These are phyloP conservation scores for Sebastes oblongus DNA, from an alignment of 2,797 vertebrate species.

Conservation along the genomic window DNA sequence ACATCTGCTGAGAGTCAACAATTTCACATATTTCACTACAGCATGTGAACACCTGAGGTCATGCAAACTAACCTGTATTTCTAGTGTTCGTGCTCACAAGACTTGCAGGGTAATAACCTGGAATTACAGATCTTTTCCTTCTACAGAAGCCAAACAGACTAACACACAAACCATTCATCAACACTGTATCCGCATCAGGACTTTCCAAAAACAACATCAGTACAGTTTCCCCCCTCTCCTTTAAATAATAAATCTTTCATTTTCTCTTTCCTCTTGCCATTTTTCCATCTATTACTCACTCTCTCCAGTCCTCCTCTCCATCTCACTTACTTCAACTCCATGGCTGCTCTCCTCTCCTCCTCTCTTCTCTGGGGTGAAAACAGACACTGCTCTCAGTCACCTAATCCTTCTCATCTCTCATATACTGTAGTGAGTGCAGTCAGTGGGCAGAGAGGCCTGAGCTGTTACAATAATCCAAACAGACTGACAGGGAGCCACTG, in stretches of 20 bases:
- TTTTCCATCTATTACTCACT: constrained; percentile 8
- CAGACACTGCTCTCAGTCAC: constrained; percentile 47
- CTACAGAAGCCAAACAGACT: constrained; percentile 12
- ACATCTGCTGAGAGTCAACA: not conserved
- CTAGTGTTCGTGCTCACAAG: not conserved
- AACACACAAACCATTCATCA: not conserved
- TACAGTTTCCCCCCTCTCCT: not conserved
- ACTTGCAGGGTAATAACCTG: constrained; percentile 9
- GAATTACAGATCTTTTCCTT: not conserved
- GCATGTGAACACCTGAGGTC: not conserved
- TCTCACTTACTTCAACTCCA: constrained; percentile 76
- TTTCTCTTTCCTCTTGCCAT: not conserved
- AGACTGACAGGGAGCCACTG: constrained; percentile 61
- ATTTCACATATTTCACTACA: not conserved
- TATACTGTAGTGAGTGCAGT: constrained; percentile 21
- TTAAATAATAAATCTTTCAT: not conserved
- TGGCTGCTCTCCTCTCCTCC: constrained; percentile 43
- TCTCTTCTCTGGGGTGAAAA: constrained; percentile 26
- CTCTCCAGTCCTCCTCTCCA: not conserved
- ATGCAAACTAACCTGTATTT: constrained; percentile 37
- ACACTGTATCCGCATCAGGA: too few species aligned
- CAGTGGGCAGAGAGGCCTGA: constrained; percentile 49
- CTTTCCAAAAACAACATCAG: not conserved
- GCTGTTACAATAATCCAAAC: constrained; percentile 74
- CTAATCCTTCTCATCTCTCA: constrained; percentile 59